These are phyloP conservation scores for Heteromormyrus szaboi DNA, from an alignment of 2,797 vertebrate species.

Conservation along the genomic window DNA sequence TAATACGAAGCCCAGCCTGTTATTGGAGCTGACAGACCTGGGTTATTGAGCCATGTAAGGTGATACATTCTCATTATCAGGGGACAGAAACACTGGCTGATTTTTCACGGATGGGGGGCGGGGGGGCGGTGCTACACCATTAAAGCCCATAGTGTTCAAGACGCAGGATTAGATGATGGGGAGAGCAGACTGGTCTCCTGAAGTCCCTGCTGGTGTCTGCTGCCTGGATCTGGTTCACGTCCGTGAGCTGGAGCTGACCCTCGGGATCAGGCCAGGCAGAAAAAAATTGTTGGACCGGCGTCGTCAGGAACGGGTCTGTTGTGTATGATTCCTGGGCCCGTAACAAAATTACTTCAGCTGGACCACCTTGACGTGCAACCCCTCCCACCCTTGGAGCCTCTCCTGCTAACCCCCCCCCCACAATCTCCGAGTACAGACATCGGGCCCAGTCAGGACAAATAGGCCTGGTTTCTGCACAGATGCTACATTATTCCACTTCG, in stretches of 20 bases:
- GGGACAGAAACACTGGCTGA: not conserved
- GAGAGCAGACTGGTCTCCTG: not conserved
- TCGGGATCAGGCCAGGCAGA: not conserved
- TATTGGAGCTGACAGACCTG: not conserved
- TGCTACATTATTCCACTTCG: not conserved
- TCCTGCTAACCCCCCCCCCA: not conserved
- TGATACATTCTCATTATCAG: constrained; percentile 24
- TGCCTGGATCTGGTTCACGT: not conserved
- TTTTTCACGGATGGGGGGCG: not conserved
- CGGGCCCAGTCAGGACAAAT: not conserved
- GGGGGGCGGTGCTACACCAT: not conserved
- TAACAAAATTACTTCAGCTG: not conserved
- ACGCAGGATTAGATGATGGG: not conserved
- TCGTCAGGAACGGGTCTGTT: not conserved
- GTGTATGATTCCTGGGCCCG: not conserved
- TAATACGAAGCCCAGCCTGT: not conserved
- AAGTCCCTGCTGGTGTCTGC: not conserved
- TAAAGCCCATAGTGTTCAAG: not conserved
- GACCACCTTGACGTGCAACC: not conserved
- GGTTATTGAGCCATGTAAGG: constrained; percentile 15
- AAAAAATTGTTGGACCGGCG: not conserved
- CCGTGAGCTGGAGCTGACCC: not conserved
- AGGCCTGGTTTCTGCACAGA: not conserved
- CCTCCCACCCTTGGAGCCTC: not conserved
- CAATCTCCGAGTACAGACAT: not conserved